phyloP scores from a whole-genome alignment of 2,113 vertebrate genomes.

The Oreochromis niloticus region DNA sequence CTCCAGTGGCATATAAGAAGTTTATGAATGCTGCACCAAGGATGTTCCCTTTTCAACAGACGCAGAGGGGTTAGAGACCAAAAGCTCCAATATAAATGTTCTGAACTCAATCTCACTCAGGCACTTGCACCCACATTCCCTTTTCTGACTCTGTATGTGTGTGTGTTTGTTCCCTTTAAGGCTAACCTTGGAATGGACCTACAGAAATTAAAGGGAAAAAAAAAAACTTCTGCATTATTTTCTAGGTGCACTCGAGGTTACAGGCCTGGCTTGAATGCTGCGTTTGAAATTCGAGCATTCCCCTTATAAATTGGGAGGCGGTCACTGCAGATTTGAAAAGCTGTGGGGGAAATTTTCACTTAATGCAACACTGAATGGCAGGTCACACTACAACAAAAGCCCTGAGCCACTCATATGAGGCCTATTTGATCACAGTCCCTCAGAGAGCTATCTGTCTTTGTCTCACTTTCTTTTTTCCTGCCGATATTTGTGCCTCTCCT shows the following conservation, averaged over 20 bases:
- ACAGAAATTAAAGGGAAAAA: constrained; percentile 32
- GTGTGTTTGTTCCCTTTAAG: constrained; percentile 42
- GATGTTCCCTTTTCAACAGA: constrained; percentile 60
- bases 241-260: constrained; percentile 53
- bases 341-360: constrained; percentile 28
- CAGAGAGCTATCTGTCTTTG: constrained; percentile 38
- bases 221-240: constrained; percentile 47
- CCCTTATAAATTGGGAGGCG: constrained; percentile 39
- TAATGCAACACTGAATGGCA: constrained; percentile 53
- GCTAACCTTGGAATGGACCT: constrained; percentile 51
- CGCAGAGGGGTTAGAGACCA: constrained; percentile 53
- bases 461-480: constrained; percentile 19
- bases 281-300: constrained; percentile 43
- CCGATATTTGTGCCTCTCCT: constrained; percentile 6
- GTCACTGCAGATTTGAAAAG: constrained; percentile 48
- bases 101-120: constrained; percentile 58
- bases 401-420: constrained; percentile 33
- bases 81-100: constrained; percentile 53
- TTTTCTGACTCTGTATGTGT: constrained; percentile 4
- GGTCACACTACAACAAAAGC: constrained; percentile 57
- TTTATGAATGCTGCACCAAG: constrained; percentile 62
- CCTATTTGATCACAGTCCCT: constrained; percentile 54
- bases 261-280: constrained; percentile 47
- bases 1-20: constrained; percentile 52
- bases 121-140: constrained; percentile 37